A percentile compares a stretch with the other conserved stretches of the same genome.
Evolutionary conservation across 2,888 invertebrate genomes (phyloP).

Genomic region (Schizotus pectinicornis): DNA sequence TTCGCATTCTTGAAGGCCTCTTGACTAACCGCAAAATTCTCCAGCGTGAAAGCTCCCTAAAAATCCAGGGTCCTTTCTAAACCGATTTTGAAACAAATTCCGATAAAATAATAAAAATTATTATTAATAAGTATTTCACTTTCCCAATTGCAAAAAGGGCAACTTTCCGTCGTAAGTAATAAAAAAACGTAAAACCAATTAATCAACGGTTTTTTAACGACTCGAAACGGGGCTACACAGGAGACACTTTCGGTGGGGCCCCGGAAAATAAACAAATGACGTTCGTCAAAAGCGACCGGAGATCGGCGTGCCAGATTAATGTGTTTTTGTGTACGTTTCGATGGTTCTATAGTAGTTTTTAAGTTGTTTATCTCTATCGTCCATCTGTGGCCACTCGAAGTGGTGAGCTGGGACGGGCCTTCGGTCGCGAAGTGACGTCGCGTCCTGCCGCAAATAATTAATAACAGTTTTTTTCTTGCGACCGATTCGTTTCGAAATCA

Average conservation of each 20-base stretch:
- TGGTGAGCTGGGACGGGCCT: constrained; percentile 17
- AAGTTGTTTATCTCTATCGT: constrained; percentile 40
- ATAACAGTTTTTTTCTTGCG: too few species aligned
- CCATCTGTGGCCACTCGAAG: constrained; percentile 24
- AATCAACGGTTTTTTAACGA: not conserved
- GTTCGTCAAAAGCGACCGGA: constrained; percentile 13
- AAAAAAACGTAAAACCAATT: not conserved
- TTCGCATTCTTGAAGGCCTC: too few species aligned
- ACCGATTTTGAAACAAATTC: too few species aligned
- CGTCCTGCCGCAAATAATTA: too few species aligned
- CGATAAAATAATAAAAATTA: too few species aligned
- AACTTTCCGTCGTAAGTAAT: too few species aligned
- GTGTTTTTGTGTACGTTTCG: constrained; percentile 38
- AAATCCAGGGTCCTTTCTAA: too few species aligned
- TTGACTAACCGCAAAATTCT: too few species aligned
- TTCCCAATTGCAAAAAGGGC: too few species aligned
- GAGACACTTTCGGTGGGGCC: not conserved
- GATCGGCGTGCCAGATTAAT: constrained; percentile 31
- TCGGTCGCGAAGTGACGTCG: not conserved
- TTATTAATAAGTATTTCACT: too few species aligned
- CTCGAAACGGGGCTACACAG: not conserved
- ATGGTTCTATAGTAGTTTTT: constrained; percentile 42
- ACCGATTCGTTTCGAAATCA: too few species aligned
- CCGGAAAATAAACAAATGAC: constrained; percentile 18
- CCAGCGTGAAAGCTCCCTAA: too few species aligned